Conservation (phyloP, 1,140 invertebrate species). For the Chironomus tepperi region DNA sequence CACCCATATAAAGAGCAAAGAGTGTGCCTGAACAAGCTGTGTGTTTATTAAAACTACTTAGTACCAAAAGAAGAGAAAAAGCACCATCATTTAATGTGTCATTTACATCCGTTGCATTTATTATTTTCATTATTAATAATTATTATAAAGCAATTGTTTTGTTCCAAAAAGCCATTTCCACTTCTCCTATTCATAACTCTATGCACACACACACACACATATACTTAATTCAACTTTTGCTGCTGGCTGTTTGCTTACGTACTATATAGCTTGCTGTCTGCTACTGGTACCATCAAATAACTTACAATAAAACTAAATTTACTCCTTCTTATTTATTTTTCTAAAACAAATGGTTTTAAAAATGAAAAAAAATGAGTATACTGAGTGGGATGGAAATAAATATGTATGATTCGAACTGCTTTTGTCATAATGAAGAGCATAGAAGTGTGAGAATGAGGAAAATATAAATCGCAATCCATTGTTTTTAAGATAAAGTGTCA, state of each 20-base stretch:
- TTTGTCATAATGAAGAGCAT: neutral
- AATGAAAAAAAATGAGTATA: neutral
- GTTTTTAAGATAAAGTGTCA: too few relatives aligned
- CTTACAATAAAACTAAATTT: too few relatives aligned
- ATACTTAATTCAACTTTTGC: slow-evolving; percentile 4
- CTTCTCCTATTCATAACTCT: neutral
- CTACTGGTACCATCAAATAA: slow-evolving; percentile 14
- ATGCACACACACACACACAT: neutral
- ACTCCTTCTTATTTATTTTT: neutral
- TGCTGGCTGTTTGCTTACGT: neutral
- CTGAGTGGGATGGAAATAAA: neutral
- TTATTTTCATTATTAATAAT: slow-evolving; percentile 22
- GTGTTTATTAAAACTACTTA: slow-evolving; percentile 17
- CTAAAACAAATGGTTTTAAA: neutral
- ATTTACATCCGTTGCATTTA: slow-evolving; percentile 19
- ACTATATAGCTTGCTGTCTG: neutral
- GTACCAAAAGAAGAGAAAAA: neutral
- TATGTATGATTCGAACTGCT: slow-evolving; percentile 1
- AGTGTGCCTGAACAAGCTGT: neutral
- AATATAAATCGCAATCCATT: neutral
- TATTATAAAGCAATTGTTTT: slow-evolving; percentile 23
- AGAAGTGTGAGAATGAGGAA: neutral
- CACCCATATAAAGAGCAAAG: neutral
- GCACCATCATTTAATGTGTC: slow-evolving; percentile 22
- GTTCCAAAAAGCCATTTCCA: neutral